Evolutionary conservation across 2,797 vertebrate species (phyloP).

Genomic region (Poecilia velifera): DNA sequence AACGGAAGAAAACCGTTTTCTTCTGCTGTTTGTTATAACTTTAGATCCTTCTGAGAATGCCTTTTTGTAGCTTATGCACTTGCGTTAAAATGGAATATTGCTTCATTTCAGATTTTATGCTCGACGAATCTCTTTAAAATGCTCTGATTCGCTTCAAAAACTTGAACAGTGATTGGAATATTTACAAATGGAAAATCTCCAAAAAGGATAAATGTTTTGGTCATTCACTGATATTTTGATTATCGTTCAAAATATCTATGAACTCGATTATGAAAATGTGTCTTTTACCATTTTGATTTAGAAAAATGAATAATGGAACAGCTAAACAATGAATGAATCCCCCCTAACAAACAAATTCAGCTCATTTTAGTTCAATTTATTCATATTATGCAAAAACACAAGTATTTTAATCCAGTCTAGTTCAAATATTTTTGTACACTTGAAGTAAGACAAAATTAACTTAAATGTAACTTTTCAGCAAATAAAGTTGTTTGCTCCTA

Average conservation of each 20-base stretch:
- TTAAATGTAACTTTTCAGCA: too few species aligned
- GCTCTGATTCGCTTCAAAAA: neutral
- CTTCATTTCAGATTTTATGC: slow-evolving; percentile 25
- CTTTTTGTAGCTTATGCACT: slow-evolving; percentile 49
- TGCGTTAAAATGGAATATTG: slow-evolving; percentile 61
- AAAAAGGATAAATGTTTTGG: neutral
- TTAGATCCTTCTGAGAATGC: slow-evolving; percentile 53
- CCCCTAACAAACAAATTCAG: neutral
- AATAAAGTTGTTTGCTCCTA: neutral
- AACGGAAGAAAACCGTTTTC: slow-evolving; percentile 50
- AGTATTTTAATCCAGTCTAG: too few species aligned
- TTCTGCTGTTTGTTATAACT: slow-evolving; percentile 45
- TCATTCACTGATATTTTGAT: neutral
- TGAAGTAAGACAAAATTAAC: too few species aligned
- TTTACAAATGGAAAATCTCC: neutral
- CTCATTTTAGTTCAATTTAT: neutral
- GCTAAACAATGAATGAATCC: neutral
- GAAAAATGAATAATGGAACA: too few species aligned
- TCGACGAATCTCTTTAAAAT: neutral
- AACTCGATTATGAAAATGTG: neutral
- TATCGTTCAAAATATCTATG: too few species aligned
- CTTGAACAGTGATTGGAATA: neutral
- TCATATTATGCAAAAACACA: too few species aligned
- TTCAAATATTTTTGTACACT: too few species aligned
- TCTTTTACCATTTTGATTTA: neutral